These are phyloP conservation scores for Eubasilissa regina DNA, from an alignment of 1,140 invertebrate genomes.

Conservation along the genomic window DNA sequence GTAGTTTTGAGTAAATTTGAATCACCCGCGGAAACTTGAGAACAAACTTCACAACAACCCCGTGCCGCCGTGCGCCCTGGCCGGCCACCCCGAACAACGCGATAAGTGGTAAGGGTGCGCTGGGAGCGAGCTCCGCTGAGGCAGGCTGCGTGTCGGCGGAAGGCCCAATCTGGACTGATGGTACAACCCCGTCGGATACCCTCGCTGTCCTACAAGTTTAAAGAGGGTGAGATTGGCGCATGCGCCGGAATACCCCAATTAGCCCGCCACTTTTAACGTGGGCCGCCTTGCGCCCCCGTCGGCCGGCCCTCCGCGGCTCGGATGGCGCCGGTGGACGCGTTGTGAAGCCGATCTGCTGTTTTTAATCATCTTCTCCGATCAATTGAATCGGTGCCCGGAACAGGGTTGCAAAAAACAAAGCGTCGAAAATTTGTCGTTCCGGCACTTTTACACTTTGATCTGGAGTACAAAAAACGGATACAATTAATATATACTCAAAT, in stretches of 20 bases:
- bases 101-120: background rate
- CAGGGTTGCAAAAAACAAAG: background rate
- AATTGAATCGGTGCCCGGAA: background rate
- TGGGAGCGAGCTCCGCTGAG: background rate
- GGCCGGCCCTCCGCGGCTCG: background rate
- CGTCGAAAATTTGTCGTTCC: background rate
- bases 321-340: background rate
- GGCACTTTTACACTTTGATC: too few relatives aligned
- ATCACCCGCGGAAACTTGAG: too few relatives aligned
- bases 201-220: conserved; percentile 18
- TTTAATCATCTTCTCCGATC: background rate
- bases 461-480: too few relatives aligned
- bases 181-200: background rate
- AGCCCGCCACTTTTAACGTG: conserved; percentile 9
- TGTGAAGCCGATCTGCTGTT: too few relatives aligned
- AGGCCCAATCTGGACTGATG: background rate
- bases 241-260: conserved; percentile 14
- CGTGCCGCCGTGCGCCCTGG: background rate
- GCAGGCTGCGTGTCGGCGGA: conserved; percentile 1
- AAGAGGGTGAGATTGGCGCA: conserved; percentile 13
- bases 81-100: background rate
- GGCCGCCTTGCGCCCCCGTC: background rate
- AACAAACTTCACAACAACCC: background rate
- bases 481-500: too few relatives aligned
- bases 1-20: too few relatives aligned